Evolutionary conservation across 2,113 vertebrate genomes (phyloP).

Genomic region (Octodon degus): DNA sequence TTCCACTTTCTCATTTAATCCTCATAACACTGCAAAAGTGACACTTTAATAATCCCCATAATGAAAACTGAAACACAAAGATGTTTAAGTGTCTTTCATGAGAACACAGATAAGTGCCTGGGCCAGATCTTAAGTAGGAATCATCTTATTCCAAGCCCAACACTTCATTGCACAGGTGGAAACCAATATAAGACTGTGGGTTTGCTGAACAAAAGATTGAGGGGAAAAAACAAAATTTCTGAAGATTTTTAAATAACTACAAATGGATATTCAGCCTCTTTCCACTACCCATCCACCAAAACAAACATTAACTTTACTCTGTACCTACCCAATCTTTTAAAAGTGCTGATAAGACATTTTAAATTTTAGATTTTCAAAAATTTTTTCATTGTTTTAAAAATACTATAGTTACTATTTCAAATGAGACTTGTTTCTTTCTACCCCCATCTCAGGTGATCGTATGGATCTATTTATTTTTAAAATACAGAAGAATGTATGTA

Average conservation of each 20-base stretch:
- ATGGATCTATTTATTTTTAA: conserved; percentile 43
- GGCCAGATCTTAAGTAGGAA: conserved; percentile 9
- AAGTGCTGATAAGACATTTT: neutral
- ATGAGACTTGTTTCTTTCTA: conserved; percentile 45
- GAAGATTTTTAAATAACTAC: conserved; percentile 8
- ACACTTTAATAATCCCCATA: conserved; percentile 17
- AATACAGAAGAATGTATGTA: neutral
- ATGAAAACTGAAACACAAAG: conserved; percentile 34
- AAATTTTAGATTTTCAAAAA: neutral
- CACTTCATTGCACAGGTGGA: neutral
- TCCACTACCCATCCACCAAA: neutral
- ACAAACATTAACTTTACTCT: neutral
- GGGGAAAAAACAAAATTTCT: neutral
- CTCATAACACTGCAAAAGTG: neutral
- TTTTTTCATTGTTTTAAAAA: neutral
- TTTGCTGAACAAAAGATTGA: neutral
- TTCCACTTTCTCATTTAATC: conserved; percentile 51
- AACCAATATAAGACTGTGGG: neutral
- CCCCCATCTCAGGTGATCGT: neutral
- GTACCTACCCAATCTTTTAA: neutral
- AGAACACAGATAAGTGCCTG: neutral
- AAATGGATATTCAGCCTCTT: neutral
- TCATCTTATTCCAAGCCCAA: neutral
- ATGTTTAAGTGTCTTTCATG: conserved; percentile 6
- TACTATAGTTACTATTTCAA: neutral